Base-by-base conservation (phyloP, 2,113 vertebrate species). In the Macrotus californicus region DNA sequence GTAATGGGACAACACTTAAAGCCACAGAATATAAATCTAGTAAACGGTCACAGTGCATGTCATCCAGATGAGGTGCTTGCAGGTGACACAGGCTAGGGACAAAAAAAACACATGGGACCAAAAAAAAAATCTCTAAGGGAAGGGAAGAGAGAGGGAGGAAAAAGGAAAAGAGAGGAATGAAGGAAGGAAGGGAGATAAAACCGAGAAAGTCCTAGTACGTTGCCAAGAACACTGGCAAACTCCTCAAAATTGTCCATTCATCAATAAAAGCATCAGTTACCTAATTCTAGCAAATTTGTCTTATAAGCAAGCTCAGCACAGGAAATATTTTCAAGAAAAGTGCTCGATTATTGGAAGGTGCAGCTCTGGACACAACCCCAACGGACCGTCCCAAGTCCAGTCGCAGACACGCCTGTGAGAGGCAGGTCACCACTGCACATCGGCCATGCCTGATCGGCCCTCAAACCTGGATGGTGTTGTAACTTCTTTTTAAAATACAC, bases 1-100 rank as follows among this genome's bases (percentile, higher is more conserved):
- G 43, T 13, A 90, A 87, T 12, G 54, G 97, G 92, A 92, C 96
- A 94, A 89, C 93, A 79, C 94, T 97, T 96, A 93, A 97, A 98
- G 97, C 95, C 46, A 97, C 73, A 96, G 96, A 95, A 83, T 75
- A 72, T 34, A 0, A 16, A 86, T 96, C 89, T 75, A 92, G 54
- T 94, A 96, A 92, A 92, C 76, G 52, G 80, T 87, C 43, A 77
- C 0, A 1, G 90, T 89, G 81, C 94, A 87, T 95, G 96, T 84
- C 93, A 76, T 41, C 66, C 6, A 24, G 89, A 46, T 43, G 54
- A 91, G 94, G 43, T 64, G 69, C 72, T 81, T 86, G 97, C 85
- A 95, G 94, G 85, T 93, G 88, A 97, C 84, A 77, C 84, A 77
- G 59, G 89, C 56, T 24, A 59, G 22, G 56, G 56, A 59, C 21